These are phyloP conservation scores for Peromyscus maniculatus DNA, from an alignment of 2,113 vertebrate species.

Conservation along the genomic window DNA sequence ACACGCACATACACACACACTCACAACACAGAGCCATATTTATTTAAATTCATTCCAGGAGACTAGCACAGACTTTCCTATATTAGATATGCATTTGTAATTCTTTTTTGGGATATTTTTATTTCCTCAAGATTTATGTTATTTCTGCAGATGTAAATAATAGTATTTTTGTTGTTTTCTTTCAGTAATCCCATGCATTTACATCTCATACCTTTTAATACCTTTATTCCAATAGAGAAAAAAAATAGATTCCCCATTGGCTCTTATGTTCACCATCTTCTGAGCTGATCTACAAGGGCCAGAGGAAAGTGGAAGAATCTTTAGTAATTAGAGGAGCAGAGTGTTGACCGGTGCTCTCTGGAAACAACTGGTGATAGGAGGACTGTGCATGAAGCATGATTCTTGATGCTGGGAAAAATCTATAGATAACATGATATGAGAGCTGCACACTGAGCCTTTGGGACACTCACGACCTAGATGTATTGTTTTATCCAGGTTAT, in stretches of 20 bases:
- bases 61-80: conserved; percentile 3
- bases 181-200: conserved; percentile 49
- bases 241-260: neutral
- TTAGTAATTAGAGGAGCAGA: neutral
- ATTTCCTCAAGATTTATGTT: conserved; percentile 41
- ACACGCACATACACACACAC: neutral
- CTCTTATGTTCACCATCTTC: neutral
- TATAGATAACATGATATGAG: neutral
- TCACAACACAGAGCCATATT: neutral
- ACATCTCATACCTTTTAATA: neutral
- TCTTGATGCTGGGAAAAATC: neutral
- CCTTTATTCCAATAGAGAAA: neutral
- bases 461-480: conserved; percentile 12
- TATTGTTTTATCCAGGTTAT: conserved; percentile 15
- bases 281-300: neutral
- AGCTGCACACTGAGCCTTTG: neutral
- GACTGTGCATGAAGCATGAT: neutral
- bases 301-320: neutral
- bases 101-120: conserved; percentile 59
- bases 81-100: neutral
- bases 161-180: neutral
- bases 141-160: neutral
- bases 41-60: conserved; percentile 24
- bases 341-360: neutral
- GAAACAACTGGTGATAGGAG: neutral